phyloP scores from a whole-genome alignment of 2,888 invertebrate genomes.

The Melolontha melolontha region DNA sequence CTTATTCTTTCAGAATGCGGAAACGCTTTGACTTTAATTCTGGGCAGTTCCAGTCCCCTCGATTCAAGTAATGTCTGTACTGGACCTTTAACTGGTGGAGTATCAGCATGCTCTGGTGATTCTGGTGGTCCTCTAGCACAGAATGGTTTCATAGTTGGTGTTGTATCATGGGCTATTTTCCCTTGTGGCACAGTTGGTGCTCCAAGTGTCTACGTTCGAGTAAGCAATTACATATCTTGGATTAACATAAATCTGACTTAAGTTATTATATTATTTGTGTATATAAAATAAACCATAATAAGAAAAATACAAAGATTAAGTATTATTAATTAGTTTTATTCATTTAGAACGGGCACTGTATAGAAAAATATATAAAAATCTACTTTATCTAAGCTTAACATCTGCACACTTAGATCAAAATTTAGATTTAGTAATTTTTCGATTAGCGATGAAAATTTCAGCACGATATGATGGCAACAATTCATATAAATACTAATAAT shows the following conservation, averaged over 20 bases:
- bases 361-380: no score
- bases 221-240: constrained; percentile 67
- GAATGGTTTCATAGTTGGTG: constrained; percentile 60
- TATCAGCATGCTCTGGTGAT: constrained; percentile 69
- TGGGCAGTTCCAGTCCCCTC: constrained; percentile 41
- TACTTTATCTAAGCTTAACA: no score
- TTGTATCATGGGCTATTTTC: constrained; percentile 69
- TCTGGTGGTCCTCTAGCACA: constrained; percentile 70
- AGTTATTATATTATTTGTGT: not conserved
- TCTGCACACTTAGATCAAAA: no score
- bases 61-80: constrained; percentile 66
- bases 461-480: no score
- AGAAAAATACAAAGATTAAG: not conserved
- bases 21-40: constrained; percentile 34
- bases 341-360: no score
- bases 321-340: constrained; percentile 8
- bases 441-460: no score
- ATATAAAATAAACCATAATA: no score
- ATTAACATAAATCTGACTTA: constrained; percentile 54
- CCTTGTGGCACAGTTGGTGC: constrained; percentile 69
- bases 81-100: constrained; percentile 66
- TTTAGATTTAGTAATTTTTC: no score
- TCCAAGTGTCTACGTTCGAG: constrained; percentile 69
- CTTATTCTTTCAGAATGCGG: constrained; percentile 34
- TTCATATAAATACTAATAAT: no score